Percentiles rank a stretch among this genome's conserved stretches.
phyloP scores from a whole-genome alignment of 2,113 vertebrate species.

The Scolopax mira region DNA sequence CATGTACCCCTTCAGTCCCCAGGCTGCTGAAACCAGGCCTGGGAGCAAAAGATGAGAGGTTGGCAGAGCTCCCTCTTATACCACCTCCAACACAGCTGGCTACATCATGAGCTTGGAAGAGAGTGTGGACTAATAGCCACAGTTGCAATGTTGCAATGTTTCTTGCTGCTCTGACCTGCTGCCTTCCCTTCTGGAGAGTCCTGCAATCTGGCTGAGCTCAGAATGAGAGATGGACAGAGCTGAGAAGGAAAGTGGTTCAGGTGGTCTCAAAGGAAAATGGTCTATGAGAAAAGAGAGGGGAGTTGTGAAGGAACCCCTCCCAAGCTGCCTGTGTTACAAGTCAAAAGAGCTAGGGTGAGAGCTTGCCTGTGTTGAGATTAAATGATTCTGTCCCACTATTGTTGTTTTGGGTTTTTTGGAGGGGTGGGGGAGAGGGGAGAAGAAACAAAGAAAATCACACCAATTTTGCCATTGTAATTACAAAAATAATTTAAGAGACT shows the following conservation, averaged over 20 bases:
- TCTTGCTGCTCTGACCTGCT: not conserved
- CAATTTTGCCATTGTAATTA: not conserved
- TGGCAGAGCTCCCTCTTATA: not conserved
- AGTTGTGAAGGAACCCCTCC: not conserved
- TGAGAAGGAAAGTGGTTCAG: not conserved
- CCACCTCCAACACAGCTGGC: not conserved
- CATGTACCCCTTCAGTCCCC: not conserved
- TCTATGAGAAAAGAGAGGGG: not conserved
- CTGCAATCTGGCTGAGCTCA: not conserved
- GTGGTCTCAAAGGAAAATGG: not conserved
- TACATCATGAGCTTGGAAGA: not conserved
- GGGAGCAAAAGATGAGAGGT: not conserved
- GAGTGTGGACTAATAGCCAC: not conserved
- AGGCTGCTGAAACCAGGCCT: not conserved
- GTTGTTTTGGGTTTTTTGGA: too few relatives aligned
- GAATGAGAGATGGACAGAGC: not conserved
- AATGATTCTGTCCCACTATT: not conserved
- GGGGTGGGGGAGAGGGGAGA: accelerated
- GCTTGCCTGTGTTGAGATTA: not conserved
- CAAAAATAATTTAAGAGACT: not conserved
- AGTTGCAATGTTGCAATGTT: not conserved
- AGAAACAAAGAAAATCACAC: not conserved
- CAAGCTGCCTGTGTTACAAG: not conserved
- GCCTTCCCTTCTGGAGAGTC: not conserved
- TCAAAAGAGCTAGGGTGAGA: not conserved